A percentile compares a stretch with the other conserved stretches of the same genome.
Evolutionary conservation across 2,797 vertebrate species (phyloP).

Genomic region (Cephalopachus bancanus): DNA sequence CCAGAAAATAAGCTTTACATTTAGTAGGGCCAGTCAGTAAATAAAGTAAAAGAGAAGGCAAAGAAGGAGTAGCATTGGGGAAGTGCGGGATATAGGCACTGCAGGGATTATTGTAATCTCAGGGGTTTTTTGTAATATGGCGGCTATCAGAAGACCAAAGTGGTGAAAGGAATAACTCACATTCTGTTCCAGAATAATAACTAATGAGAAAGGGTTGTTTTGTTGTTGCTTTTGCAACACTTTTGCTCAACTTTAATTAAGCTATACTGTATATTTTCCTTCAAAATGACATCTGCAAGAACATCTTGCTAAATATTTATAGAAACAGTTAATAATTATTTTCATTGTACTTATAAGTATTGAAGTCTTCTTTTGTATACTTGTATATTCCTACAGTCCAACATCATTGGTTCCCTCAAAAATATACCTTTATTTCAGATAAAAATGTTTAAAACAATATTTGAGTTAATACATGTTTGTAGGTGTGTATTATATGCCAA

Average conservation of each 20-base stretch:
- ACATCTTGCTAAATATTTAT: conserved; percentile 3
- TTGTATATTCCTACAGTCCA: not conserved
- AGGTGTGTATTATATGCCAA: not conserved
- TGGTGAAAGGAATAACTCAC: not conserved
- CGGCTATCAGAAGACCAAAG: not conserved
- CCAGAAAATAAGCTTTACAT: not conserved
- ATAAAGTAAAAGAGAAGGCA: not conserved
- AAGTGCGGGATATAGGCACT: too few species aligned
- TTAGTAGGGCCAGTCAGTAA: not conserved
- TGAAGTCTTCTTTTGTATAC: not conserved
- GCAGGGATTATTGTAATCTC: not conserved
- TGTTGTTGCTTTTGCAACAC: too few species aligned
- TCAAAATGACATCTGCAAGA: not conserved
- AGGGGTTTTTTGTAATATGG: not conserved
- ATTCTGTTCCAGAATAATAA: not conserved
- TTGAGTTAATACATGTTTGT: not conserved
- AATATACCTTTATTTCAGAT: not conserved
- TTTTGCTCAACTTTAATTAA: not conserved
- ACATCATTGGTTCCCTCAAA: not conserved
- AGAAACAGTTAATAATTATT: not conserved
- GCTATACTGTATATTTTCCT: not conserved
- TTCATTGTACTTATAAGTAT: not conserved
- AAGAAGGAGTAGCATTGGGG: not conserved
- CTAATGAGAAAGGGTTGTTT: not conserved
- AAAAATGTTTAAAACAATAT: not conserved